Evolutionary conservation across 2,113 vertebrate genomes (phyloP), one percentile per base, ranked within the genome.

Genomic region (Perca flavescens): DNA sequence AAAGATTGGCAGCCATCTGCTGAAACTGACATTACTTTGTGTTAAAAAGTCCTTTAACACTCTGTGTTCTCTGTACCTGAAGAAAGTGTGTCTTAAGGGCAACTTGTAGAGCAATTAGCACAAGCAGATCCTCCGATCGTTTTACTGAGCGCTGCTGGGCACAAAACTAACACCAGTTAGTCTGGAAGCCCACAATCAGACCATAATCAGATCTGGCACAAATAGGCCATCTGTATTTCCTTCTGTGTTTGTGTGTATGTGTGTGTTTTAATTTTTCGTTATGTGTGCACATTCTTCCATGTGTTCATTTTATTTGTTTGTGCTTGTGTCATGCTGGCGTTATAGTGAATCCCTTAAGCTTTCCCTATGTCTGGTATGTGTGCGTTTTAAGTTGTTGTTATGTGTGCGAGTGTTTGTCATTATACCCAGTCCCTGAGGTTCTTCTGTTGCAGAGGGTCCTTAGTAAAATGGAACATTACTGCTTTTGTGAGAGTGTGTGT

Each of bases 201-300:
- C 86, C 76, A 66, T 86, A 91, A 94, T 93, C 85, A 86, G 84
- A 90, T 86, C 81, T 90, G 88, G 87, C 89, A 92, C 87, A 90
- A 85, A 87, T 57, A 89, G 71, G 75, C 86, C 92, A 93, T 92
- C 87, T 90, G 85, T 60, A 86, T 88, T 75, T 75, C 74, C 64
- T 76, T 85, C 61, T 79, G 77, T 82, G 56, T 69, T 54, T 73
- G 43, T 49, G 72, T 73, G 43, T 58, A 56, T 74, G 36, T 76
- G 65, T 43, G 67, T 75, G 63, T 73, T 43, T 43, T 43, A 43
- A 11, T 11, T 43, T 43, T 10, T 43, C 10, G 13, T 31, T 69
- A 34, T 36, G 77, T 31, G 25, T 6, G 62, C 43, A 69, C 62
- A 83, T 58, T 77, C 70, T 6, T 34, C 64, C 46, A 57, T 86